phyloP scores from a whole-genome alignment of 2,888 invertebrate genomes.

The Alsophila aescularia region DNA sequence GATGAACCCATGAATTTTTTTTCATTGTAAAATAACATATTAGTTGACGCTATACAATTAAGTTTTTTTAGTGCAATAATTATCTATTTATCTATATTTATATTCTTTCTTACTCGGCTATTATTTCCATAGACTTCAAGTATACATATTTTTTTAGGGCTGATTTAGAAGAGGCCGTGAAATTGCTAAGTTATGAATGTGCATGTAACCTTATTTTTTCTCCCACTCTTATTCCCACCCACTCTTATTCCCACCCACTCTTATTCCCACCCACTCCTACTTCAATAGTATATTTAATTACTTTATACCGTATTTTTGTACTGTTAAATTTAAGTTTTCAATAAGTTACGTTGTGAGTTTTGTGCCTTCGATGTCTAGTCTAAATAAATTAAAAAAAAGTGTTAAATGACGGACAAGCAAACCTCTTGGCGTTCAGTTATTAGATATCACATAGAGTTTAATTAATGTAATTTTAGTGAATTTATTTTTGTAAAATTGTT shows the following conservation, averaged over 20 bases:
- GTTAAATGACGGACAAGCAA: constrained; percentile 43
- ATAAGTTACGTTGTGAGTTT: constrained; percentile 54
- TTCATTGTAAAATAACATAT: no score
- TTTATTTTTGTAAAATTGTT: constrained; percentile 32
- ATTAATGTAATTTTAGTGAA: constrained; percentile 30
- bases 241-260: no score
- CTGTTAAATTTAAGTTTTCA: neutral
- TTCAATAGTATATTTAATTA: neutral
- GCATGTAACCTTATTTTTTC: neutral
- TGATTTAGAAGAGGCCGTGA: neutral
- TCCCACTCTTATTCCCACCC: no score
- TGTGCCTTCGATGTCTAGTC: constrained; percentile 75
- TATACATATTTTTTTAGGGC: neutral
- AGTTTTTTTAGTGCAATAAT: no score
- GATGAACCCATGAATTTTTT: no score
- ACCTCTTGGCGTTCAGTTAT: constrained; percentile 63
- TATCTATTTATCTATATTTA: no score
- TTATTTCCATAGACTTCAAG: no score
- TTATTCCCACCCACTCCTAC: neutral
- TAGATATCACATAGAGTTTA: constrained; percentile 41
- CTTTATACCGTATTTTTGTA: neutral
- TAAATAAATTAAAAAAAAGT: constrained; percentile 40
- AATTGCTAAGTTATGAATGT: neutral
- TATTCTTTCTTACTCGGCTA: no score
- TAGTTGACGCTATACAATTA: no score